A percentile compares a stretch with the other conserved stretches of the same genome.
Evolutionary conservation across 2,797 vertebrate species (phyloP).

Genomic region (Ctenopoma kingsleyae): DNA sequence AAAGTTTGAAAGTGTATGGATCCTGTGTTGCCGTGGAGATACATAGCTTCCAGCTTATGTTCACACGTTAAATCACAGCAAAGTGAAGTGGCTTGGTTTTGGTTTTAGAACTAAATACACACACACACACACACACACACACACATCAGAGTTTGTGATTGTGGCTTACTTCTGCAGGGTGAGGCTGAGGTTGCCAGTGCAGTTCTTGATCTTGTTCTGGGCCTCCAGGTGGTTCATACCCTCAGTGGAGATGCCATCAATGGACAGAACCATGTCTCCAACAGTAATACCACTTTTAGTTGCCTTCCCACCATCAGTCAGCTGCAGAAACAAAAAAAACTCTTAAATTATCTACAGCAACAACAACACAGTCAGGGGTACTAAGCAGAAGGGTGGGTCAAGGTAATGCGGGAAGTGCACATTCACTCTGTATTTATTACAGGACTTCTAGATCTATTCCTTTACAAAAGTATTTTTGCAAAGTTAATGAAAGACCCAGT

Average conservation of each 20-base stretch:
- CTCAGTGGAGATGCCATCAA: slow-evolving; percentile 92
- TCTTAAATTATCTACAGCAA: slow-evolving; percentile 19
- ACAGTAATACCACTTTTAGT: slow-evolving; percentile 89
- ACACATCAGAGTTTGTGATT: slow-evolving; percentile 8
- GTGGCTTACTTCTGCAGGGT: slow-evolving; percentile 89
- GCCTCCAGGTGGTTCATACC: slow-evolving; percentile 98
- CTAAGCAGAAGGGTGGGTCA: slow-evolving; percentile 11
- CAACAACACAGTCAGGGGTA: slow-evolving; percentile 27
- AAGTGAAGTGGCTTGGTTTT: slow-evolving; percentile 20
- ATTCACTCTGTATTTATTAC: slow-evolving; percentile 38
- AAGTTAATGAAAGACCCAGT: slow-evolving; percentile 53
- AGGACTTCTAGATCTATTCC: slow-evolving; percentile 46
- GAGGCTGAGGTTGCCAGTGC: slow-evolving; percentile 91
- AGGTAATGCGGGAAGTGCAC: slow-evolving; percentile 22
- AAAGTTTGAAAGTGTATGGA: slow-evolving; percentile 12
- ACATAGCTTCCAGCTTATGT: slow-evolving; percentile 24
- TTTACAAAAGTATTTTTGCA: slow-evolving; percentile 22
- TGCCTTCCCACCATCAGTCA: slow-evolving; percentile 93
- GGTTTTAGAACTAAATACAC: slow-evolving; percentile 6
- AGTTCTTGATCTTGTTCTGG: slow-evolving; percentile 98
- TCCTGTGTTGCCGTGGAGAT: slow-evolving; percentile 34
- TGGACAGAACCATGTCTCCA: slow-evolving; percentile 94
- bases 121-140: neutral
- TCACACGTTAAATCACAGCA: slow-evolving; percentile 49
- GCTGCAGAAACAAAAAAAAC: slow-evolving; percentile 79